A percentile compares a stretch with the other conserved stretches of the same genome.
Evolutionary conservation across 2,113 vertebrate genomes (phyloP).

Genomic region (Murina feae): DNA sequence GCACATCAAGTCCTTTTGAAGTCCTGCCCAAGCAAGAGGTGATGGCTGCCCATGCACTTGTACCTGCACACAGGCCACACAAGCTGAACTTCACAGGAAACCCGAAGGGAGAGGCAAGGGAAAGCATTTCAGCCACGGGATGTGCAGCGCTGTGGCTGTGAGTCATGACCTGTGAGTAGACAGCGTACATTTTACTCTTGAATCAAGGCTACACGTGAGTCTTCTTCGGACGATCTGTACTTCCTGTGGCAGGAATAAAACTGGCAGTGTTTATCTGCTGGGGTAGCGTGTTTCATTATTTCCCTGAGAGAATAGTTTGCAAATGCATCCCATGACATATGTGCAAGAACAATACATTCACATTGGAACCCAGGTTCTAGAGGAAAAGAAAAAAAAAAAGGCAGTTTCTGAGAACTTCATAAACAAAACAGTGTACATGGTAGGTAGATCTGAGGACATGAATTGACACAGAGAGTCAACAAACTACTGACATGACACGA

Average conservation of each 20-base stretch:
- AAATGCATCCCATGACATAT: neutral
- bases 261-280: neutral
- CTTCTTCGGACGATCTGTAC: neutral
- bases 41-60: neutral
- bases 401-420: neutral
- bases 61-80: neutral
- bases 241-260: neutral
- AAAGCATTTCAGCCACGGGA: neutral
- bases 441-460: neutral
- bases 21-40: neutral
- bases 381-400: neutral
- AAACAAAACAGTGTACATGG: neutral
- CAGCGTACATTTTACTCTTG: neutral
- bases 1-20: neutral
- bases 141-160: neutral
- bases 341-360: neutral
- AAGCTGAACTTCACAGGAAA: conserved; percentile 34
- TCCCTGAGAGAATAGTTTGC: neutral
- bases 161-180: neutral
- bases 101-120: neutral
- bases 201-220: neutral
- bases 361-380: neutral
- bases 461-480: neutral
- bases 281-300: neutral
- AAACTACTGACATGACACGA: neutral